These are phyloP conservation scores for Siniperca undulata DNA, from an alignment of 2,797 vertebrate genomes.

Conservation along the genomic window DNA sequence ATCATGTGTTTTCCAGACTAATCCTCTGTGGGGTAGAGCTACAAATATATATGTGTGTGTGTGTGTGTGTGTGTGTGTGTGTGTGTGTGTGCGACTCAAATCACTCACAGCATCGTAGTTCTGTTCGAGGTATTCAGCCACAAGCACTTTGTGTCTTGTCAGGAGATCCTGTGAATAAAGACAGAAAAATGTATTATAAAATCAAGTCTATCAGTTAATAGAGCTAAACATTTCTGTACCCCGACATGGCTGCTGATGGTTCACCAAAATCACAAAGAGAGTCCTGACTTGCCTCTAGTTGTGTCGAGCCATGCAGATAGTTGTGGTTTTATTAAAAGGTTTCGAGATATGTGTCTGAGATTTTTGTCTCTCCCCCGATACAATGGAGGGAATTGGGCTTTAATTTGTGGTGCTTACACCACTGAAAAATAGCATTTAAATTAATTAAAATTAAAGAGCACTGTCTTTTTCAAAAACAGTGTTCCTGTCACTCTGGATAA, in stretches of 20 bases:
- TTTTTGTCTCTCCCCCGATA: too few species aligned
- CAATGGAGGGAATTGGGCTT: too few species aligned
- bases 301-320: too few species aligned
- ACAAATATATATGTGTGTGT: background rate
- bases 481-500: too few species aligned
- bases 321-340: too few species aligned
- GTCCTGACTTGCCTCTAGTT: too few species aligned
- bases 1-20: background rate
- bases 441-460: too few species aligned
- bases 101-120: slow-evolving; percentile 95
- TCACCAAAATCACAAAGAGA: too few species aligned
- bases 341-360: too few species aligned
- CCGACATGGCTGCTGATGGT: background rate
- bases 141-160: slow-evolving; percentile 95
- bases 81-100: background rate
- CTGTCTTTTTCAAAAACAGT: too few species aligned
- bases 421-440: too few species aligned
- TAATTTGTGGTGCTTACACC: too few species aligned
- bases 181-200: background rate
- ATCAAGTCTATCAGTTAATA: background rate
- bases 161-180: slow-evolving; percentile 90
- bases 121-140: slow-evolving; percentile 95
- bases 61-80: background rate
- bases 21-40: background rate
- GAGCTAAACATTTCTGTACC: background rate